A percentile compares a stretch with the other conserved stretches of the same genome.
These are phyloP conservation scores for Eurytoma adleriae DNA, from an alignment of 2,888 invertebrate species.

Conservation along the genomic window DNA sequence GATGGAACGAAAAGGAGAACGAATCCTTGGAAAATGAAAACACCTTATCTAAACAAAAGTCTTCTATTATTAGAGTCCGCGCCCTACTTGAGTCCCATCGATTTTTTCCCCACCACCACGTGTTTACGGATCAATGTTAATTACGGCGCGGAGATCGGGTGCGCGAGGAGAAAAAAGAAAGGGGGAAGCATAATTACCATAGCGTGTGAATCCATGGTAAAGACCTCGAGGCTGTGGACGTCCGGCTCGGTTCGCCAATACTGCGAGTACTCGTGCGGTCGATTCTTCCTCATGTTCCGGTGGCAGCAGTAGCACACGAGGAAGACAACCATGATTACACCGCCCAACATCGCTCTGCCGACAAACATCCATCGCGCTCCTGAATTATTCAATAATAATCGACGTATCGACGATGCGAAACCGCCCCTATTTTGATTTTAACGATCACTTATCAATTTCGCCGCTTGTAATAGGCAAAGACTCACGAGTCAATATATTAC, in stretches of 20 bases:
- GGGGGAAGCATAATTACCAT: conserved; percentile 63
- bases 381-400: too few relatives aligned
- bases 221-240: conserved; percentile 78
- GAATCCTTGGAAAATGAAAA: background rate
- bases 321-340: conserved; percentile 86
- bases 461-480: too few relatives aligned
- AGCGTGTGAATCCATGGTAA: conserved; percentile 78
- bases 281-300: conserved; percentile 78
- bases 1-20: background rate
- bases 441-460: too few relatives aligned
- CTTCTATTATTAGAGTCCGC: conserved; percentile 31
- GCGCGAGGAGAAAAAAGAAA: background rate
- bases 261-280: conserved; percentile 74
- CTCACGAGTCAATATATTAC: too few relatives aligned
- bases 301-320: conserved; percentile 87
- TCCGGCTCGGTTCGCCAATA: conserved; percentile 78
- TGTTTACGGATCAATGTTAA: conserved; percentile 22
- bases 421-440: too few relatives aligned
- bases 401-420: too few relatives aligned
- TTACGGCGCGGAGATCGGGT: background rate
- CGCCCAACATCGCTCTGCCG: conserved; percentile 86
- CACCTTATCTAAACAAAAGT: background rate
- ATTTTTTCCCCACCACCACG: conserved; percentile 2
- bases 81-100: conserved; percentile 16
- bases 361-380: too few relatives aligned